A percentile compares a stretch with the other conserved stretches of the same genome.
phyloP scores from a whole-genome alignment of 2,113 vertebrate species.

The Chionomys nivalis region DNA sequence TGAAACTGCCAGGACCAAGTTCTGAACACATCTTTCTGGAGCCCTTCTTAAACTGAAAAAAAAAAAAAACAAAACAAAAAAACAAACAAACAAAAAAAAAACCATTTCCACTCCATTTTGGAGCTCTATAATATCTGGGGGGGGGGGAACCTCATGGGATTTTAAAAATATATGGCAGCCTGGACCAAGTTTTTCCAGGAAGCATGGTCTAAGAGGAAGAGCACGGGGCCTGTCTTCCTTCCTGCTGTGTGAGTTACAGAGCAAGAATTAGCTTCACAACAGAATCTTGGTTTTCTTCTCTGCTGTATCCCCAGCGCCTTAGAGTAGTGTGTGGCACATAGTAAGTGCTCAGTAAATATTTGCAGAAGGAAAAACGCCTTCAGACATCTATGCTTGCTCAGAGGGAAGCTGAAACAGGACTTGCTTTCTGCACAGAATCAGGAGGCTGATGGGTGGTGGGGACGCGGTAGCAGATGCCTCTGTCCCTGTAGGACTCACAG shows the following conservation, averaged over 20 bases:
- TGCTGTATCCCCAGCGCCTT: background rate
- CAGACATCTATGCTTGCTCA: background rate
- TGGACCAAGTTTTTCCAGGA: background rate
- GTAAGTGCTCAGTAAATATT: conserved; percentile 63
- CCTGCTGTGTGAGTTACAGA: background rate
- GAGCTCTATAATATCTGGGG: background rate
- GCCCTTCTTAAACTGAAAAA: background rate
- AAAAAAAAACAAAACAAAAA: too few relatives aligned
- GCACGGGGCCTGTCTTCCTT: background rate
- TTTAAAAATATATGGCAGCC: conserved; percentile 33
- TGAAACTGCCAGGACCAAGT: background rate
- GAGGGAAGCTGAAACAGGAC: conserved; percentile 6
- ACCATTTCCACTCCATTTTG: background rate
- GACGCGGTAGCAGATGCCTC: background rate
- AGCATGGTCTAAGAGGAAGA: background rate
- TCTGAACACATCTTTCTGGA: background rate
- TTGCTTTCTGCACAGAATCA: background rate
- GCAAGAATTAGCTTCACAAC: background rate
- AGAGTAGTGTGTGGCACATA: conserved; percentile 30
- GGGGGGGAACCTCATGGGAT: background rate
- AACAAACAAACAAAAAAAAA: too few relatives aligned
- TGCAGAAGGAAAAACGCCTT: conserved; percentile 27
- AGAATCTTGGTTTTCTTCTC: conserved; percentile 30
- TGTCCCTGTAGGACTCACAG: background rate
- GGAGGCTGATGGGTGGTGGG: background rate